phyloP scores from a whole-genome alignment of 2,888 invertebrate species.

The Crioceris asparagi region DNA sequence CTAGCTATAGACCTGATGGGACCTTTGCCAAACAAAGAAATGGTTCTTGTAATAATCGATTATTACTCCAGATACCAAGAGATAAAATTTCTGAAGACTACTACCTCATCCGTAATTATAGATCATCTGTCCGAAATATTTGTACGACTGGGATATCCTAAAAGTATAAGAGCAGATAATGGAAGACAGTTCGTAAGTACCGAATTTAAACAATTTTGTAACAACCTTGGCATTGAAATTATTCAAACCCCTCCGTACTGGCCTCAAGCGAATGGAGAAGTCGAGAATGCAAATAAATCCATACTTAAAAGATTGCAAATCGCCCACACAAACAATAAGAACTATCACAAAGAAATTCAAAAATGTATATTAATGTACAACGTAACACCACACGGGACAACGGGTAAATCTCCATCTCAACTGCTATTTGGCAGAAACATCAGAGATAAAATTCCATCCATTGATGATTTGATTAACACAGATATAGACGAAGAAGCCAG shows the following conservation, averaged over 20 bases:
- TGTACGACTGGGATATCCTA: constrained; percentile 10
- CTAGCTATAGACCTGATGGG: constrained; percentile 21
- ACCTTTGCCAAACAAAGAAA: constrained; percentile 16
- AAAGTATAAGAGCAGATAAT: constrained; percentile 13
- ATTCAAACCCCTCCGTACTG: constrained; percentile 15
- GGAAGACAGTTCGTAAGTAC: constrained; percentile 14
- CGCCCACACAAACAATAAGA: constrained; percentile 9
- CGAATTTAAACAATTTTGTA: constrained; percentile 14
- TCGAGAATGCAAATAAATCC: constrained; percentile 23
- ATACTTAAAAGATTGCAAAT: constrained; percentile 19
- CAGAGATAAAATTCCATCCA: constrained; percentile 21
- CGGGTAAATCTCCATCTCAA: constrained; percentile 24
- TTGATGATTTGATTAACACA: constrained; percentile 8
- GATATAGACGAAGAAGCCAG: constrained; percentile 14
- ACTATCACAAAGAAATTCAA: constrained; percentile 14
- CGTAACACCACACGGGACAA: constrained; percentile 23
- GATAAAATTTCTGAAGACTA: constrained; percentile 10
- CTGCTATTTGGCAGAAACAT: constrained; percentile 18
- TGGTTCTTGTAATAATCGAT: constrained; percentile 10
- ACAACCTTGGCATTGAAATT: constrained; percentile 9
- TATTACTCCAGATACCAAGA: constrained; percentile 5
- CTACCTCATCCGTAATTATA: constrained; percentile 11
- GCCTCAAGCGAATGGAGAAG: constrained; percentile 24
- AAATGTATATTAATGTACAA: constrained; percentile 19
- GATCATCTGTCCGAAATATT: constrained; percentile 10